These are phyloP conservation scores for Phrixothrix hirtus DNA, from an alignment of 2,888 invertebrate species.

Conservation along the genomic window DNA sequence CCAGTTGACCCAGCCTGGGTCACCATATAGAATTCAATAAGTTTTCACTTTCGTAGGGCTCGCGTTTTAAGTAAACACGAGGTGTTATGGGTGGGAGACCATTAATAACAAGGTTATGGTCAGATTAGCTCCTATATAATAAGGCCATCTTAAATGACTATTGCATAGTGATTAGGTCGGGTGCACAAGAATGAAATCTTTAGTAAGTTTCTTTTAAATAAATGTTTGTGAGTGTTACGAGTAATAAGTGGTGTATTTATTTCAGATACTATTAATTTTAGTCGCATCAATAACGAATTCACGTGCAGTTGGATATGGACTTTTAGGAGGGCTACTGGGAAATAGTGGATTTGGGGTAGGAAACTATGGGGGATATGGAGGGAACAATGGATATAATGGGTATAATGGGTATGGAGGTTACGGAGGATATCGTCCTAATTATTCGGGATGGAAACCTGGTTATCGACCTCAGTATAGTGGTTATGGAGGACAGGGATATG, in stretches of 20 bases:
- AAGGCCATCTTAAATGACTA: conserved; percentile 3
- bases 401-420: conserved; percentile 14
- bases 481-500: conserved; percentile 12
- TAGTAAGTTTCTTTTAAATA: conserved; percentile 10
- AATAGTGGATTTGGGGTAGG: conserved; percentile 5
- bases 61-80: background rate
- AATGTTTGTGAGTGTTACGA: background rate
- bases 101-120: conserved; percentile 26
- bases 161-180: conserved; percentile 5
- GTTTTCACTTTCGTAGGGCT: conserved; percentile 23
- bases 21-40: conserved; percentile 5
- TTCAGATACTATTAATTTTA: conserved; percentile 28
- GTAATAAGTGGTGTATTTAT: conserved; percentile 7
- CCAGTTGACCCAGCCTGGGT: conserved; percentile 6
- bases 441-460: conserved; percentile 15
- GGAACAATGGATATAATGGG: conserved; percentile 17
- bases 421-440: conserved; percentile 10
- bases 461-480: background rate
- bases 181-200: conserved; percentile 12
- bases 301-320: conserved; percentile 32
- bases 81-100: conserved; percentile 17
- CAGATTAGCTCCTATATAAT: conserved; percentile 21
- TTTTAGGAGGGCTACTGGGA: conserved; percentile 15
- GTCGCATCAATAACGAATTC: conserved; percentile 8
- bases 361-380: conserved; percentile 14